These are phyloP conservation scores for Merops nubicus DNA, from an alignment of 2,113 vertebrate species.

Conservation along the genomic window DNA sequence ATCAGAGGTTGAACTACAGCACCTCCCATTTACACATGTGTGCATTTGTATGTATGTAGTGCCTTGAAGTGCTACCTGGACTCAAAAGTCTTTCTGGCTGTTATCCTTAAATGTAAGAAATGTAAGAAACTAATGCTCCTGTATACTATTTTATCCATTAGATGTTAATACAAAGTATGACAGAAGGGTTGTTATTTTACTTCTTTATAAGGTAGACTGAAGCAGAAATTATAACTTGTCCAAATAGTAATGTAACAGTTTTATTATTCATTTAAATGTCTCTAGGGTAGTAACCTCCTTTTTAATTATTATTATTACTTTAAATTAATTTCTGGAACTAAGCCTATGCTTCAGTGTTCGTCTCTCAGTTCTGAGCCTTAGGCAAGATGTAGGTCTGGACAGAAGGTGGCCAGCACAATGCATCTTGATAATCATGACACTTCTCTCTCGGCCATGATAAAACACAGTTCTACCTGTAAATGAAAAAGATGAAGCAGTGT, in stretches of 20 bases:
- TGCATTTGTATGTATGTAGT: not conserved
- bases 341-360: not conserved
- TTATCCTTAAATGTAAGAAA: not conserved
- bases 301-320: not conserved
- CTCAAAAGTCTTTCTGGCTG: not conserved
- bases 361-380: conserved; percentile 16
- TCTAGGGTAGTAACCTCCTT: not conserved
- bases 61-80: not conserved
- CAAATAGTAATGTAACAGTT: not conserved
- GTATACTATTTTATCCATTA: not conserved
- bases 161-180: not conserved
- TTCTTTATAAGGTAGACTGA: not conserved
- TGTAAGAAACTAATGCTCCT: not conserved
- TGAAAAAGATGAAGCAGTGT: not conserved
- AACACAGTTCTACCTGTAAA: not conserved
- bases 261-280: conserved; percentile 5
- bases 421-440: conserved; percentile 14
- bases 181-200: not conserved
- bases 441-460: not conserved
- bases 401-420: not conserved
- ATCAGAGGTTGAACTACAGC: not conserved
- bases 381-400: not conserved
- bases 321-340: conserved; percentile 29
- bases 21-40: rapidly evolving
- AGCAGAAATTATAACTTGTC: not conserved